A percentile compares a stretch with the other conserved stretches of the same genome.
phyloP scores from a whole-genome alignment of 2,113 vertebrate genomes.

The Todiramphus chloris region DNA sequence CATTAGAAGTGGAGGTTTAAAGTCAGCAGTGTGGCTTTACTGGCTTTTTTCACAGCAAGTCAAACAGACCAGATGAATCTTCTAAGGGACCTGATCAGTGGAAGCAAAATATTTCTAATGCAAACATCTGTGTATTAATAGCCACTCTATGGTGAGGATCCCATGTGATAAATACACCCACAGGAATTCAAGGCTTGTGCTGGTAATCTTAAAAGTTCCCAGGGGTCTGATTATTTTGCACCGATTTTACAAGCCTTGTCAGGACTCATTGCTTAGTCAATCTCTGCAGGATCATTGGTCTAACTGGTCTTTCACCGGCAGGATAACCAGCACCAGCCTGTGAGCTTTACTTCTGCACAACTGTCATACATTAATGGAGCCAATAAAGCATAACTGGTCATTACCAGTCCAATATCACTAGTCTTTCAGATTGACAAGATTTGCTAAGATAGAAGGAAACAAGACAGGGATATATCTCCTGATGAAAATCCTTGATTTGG shows the following conservation, averaged over 20 bases:
- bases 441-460: not conserved
- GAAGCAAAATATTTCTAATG: not conserved
- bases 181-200: not conserved
- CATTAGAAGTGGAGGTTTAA: not conserved
- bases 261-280: slow-evolving; percentile 54
- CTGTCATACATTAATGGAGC: not conserved
- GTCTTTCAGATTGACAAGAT: slow-evolving; percentile 18
- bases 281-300: slow-evolving; percentile 10
- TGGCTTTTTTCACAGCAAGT: not conserved
- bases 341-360: not conserved
- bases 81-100: not conserved
- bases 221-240: slow-evolving; percentile 56
- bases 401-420: slow-evolving; percentile 13
- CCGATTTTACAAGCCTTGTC: slow-evolving; percentile 1
- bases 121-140: not conserved
- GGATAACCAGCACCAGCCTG: not conserved
- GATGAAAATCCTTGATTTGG: not conserved
- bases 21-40: not conserved
- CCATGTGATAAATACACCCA: slow-evolving; percentile 37
- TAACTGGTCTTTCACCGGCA: not conserved
- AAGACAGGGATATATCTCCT: not conserved
- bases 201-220: slow-evolving; percentile 46
- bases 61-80: not conserved
- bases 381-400: slow-evolving; percentile 12
- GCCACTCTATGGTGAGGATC: not conserved